Evolutionary conservation across 2,888 invertebrate species (phyloP), one percentile per base, ranked within the genome.

Genomic region (Thymelicus sylvestris): DNA sequence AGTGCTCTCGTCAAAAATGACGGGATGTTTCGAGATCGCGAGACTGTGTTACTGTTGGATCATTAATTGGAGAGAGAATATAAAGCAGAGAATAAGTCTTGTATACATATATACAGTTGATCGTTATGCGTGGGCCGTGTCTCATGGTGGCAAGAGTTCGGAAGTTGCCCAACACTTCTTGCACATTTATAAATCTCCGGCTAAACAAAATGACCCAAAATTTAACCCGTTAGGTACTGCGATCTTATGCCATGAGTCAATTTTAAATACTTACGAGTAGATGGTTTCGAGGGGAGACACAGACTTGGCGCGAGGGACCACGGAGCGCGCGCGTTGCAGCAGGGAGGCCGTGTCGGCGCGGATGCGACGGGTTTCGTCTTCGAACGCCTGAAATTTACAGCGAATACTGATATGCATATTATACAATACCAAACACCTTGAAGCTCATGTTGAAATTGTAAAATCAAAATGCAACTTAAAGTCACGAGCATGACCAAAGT

Each of bases 331-430:
- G 79, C 96, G 95, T 79, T 95, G 95, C 78, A 97, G 94, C 68
- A 97, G 94, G 70, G 96, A 95, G 79, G 96, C 95, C 63, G 97
- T 96, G 82, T 96, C 96, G 66, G 97, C 96, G 78, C 97, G 96
- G 85, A 98, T 97, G 80, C 96, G 95, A 83, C 96, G 96, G 76
- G 96, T 96, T 90, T 97, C 97, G 87, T 97, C 97, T 87, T 97
- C 96, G 91, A 97, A 98, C 79, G 95, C 95, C 97, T 98, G 95
- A 12, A 89, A 88, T 38, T 13, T 8, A 38, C 31, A 13, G 57
- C 57, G 8, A 57, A 57, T 38, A 38, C 19, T 19, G 0, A 1
- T 57, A 31, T 57, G 15, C 19, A 52, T 52, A 55, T 31, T 2
- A 55, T 5, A 24, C 5, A 10, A 24, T 52, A 8, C 7, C 15